Percentiles rank a stretch among this genome's conserved stretches.
phyloP scores from a whole-genome alignment of 2,888 invertebrate species.

The Drosophila recens region DNA sequence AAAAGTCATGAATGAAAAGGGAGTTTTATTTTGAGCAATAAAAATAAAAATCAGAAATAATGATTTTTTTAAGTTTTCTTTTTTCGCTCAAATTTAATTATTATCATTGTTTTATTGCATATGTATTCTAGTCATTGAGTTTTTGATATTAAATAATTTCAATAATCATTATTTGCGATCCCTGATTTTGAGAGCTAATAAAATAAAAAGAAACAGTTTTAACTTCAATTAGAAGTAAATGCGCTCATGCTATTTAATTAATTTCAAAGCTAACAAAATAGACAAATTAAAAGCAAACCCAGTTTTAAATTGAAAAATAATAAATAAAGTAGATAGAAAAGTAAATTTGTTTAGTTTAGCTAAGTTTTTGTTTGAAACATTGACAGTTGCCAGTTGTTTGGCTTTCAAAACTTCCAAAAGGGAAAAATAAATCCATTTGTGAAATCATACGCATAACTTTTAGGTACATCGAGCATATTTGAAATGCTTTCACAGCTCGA shows the following conservation, averaged over 20 bases:
- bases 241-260: not conserved
- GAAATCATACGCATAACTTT: conserved; percentile 5
- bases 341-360: not conserved
- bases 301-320: not conserved
- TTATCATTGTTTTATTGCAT: too few relatives aligned
- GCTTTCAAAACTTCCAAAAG: conserved; percentile 6
- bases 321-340: not conserved
- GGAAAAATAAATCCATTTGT: conserved; percentile 15
- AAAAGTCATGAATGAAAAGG: too few relatives aligned
- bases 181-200: not conserved
- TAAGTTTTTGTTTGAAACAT: not conserved
- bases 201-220: too few relatives aligned
- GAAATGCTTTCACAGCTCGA: conserved; percentile 8
- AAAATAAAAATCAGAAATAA: too few relatives aligned
- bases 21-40: too few relatives aligned
- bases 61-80: too few relatives aligned
- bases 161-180: too few relatives aligned
- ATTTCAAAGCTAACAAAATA: not conserved
- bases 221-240: not conserved
- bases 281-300: too few relatives aligned
- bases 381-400: not conserved
- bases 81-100: too few relatives aligned
- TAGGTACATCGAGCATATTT: conserved; percentile 18
- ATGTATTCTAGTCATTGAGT: too few relatives aligned
- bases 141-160: too few relatives aligned